Conservation (phyloP, 30 jellyfish, hydroid and myxozoan species). For the Cassiopea andromeda region DNA sequence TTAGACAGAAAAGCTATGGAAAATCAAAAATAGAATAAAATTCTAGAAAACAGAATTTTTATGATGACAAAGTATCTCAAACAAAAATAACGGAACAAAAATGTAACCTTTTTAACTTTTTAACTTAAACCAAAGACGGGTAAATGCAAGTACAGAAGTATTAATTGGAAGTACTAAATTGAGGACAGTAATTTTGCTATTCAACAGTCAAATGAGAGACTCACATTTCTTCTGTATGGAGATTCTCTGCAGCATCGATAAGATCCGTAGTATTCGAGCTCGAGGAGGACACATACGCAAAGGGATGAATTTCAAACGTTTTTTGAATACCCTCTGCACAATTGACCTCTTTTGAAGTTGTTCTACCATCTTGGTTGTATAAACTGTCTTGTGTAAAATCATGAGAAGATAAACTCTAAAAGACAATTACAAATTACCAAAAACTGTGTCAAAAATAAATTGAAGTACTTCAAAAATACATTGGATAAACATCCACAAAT, state of each 20-base stretch:
- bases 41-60: too few relatives aligned
- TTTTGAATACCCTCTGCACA: background rate
- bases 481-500: too few relatives aligned
- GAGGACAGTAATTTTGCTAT: too few relatives aligned
- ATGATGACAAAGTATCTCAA: too few relatives aligned
- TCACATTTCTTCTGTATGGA: background rate
- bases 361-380: background rate
- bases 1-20: too few relatives aligned
- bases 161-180: too few relatives aligned
- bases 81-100: too few relatives aligned
- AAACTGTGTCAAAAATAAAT: background rate
- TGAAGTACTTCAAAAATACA: too few relatives aligned
- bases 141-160: too few relatives aligned
- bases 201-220: background rate
- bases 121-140: too few relatives aligned
- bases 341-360: background rate
- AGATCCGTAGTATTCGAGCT: conserved; percentile 44
- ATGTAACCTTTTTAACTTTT: too few relatives aligned
- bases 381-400: conserved; percentile 70
- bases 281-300: conserved; percentile 66
- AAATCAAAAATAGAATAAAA: too few relatives aligned
- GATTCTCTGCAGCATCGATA: conserved; percentile 26
- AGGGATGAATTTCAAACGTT: conserved; percentile 44
- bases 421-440: background rate
- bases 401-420: conserved; percentile 18